Conservation (phyloP, 2,888 invertebrate species). For the Elysia crispata region DNA sequence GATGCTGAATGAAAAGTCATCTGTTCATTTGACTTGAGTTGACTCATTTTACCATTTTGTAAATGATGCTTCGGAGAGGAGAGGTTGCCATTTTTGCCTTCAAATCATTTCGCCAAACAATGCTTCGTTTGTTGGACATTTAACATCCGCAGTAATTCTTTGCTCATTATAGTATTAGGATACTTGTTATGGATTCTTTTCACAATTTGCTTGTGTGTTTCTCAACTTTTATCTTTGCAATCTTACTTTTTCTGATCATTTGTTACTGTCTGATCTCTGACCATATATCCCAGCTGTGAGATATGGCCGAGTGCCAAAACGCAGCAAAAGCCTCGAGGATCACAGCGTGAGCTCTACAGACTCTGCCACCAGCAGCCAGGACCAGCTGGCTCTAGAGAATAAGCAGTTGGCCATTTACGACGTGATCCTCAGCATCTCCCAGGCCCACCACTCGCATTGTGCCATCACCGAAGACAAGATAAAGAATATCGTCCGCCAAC, state of each 20-base stretch:
- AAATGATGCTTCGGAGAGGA: too few species aligned
- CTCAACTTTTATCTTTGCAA: neutral
- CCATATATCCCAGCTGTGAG: conserved; percentile 88
- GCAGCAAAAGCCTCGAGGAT: conserved; percentile 88
- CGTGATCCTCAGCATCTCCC: conserved; percentile 86
- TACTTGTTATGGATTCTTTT: too few species aligned
- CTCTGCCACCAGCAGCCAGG: conserved; percentile 55
- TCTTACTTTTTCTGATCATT: neutral
- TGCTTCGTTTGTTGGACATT: too few species aligned
- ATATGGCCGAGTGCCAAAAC: conserved; percentile 96
- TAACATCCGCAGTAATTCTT: too few species aligned
- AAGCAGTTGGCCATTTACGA: conserved; percentile 85
- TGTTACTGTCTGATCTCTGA: conserved; percentile 48
- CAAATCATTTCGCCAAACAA: too few species aligned
- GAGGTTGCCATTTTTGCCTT: too few species aligned
- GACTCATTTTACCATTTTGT: too few species aligned
- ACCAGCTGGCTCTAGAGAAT: conserved; percentile 70
- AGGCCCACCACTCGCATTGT: conserved; percentile 91
- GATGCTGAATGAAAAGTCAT: too few species aligned
- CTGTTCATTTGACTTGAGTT: too few species aligned
- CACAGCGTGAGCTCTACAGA: conserved; percentile 72
- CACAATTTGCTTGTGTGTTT: too few species aligned
- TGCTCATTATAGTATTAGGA: too few species aligned
- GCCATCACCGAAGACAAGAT: conserved; percentile 92
- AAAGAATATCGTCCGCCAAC: conserved; percentile 84